Evolutionary conservation across 1,140 invertebrate genomes (phyloP), one percentile per base, ranked within the genome.

Genomic region (Drosophila azteca): DNA sequence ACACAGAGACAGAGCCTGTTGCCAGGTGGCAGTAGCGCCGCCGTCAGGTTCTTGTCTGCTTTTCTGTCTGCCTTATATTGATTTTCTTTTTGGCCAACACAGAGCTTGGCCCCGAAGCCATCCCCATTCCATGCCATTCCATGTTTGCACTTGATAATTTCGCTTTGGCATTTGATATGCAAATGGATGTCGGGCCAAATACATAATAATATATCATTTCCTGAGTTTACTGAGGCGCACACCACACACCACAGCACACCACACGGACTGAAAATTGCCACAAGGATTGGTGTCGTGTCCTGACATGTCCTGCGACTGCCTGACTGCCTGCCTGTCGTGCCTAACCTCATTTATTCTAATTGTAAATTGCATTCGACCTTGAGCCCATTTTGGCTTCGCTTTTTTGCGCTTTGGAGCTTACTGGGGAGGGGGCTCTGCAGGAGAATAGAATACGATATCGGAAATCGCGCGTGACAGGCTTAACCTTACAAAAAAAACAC

Each of bases 131-230:
- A 79, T 76, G 17, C 17, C 69, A 78, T 82, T 82, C 66, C 79
- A 79, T 76, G 70, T 83, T 87, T 85, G 78, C 82, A 87, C 73
- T 84, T 87, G 81, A 85, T 85, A 79, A 87, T 87, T 87, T 45
- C 52, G 26, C 29, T 22, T 20, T 9, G 22, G 35, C 45, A 87
- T 85, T 85, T 87, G 65, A 77, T 66, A 87, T 87, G 82, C 82
- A 85, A 87, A 87, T 80, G 69, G 66, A 31, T 46, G 43, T 43
- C 59, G 45, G 43, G 54, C 48, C 41, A 68, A 50, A 54, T 35
- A 65, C 44, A 76, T 82, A 81, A 81, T 82, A 82, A 78, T 78
- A 87, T 72, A 75, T 85, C 78, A 76, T 85, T 76, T 71, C 53
- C 31, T 26, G 24, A 67, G 60, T 41, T 62, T 74, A 50, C 49